A percentile compares a stretch with the other conserved stretches of the same genome.
Conservation (phyloP, 2,113 vertebrate species). For the Salvelinus fontinalis region DNA sequence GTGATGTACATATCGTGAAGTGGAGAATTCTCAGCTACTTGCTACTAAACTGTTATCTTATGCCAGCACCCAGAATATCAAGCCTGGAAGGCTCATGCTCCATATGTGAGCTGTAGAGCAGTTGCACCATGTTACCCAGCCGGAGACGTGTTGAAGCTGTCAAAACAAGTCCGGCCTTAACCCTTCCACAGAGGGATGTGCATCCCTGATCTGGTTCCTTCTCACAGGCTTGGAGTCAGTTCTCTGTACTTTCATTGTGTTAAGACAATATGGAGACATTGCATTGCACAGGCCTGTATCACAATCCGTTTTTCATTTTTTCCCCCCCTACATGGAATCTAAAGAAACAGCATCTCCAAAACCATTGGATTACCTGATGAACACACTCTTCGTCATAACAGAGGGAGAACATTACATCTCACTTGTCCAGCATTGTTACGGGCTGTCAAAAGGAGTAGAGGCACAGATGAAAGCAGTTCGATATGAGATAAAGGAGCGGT, state of each 20-base stretch:
- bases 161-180: not conserved
- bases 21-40: no score
- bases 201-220: not conserved
- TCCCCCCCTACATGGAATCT: not conserved
- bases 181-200: not conserved
- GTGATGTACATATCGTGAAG: no score
- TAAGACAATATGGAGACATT: not conserved
- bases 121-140: not conserved
- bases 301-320: not conserved
- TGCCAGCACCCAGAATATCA: not conserved
- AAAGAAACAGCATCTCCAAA: not conserved
- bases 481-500: not conserved
- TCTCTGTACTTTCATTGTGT: no score
- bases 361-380: not conserved
- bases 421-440: not conserved
- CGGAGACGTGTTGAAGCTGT: not conserved
- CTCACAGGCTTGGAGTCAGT: not conserved
- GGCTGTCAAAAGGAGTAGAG: not conserved
- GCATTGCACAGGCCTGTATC: not conserved
- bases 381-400: not conserved
- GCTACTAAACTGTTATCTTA: no score
- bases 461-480: not conserved
- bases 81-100: not conserved
- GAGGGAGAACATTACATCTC: not conserved
- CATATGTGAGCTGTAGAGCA: not conserved